These are phyloP conservation scores for Diaprepes abbreviatus DNA, from an alignment of 2,888 invertebrate species.

Conservation along the genomic window DNA sequence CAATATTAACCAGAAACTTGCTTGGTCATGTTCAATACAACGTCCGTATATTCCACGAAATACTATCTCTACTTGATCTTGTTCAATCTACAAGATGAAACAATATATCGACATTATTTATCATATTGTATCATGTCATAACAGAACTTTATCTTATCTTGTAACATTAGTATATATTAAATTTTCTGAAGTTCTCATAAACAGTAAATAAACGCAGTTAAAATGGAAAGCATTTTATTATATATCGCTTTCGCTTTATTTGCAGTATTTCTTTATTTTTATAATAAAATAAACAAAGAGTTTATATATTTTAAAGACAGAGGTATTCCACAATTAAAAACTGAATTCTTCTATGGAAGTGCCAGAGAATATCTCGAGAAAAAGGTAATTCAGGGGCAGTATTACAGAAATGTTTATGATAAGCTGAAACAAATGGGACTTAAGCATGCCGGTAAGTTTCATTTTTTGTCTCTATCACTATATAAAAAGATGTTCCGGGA, in stretches of 20 bases:
- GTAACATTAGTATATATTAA: too few species aligned
- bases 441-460: conserved; percentile 22
- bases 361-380: not conserved
- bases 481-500: too few species aligned
- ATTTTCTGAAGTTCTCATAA: too few species aligned
- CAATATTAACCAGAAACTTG: too few species aligned
- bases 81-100: too few species aligned
- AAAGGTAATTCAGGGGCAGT: not conserved
- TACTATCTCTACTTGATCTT: too few species aligned
- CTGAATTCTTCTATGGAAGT: conserved; percentile 18
- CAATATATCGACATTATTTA: too few species aligned
- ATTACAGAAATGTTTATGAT: not conserved
- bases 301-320: conserved; percentile 11
- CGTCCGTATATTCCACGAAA: too few species aligned
- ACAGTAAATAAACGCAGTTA: not conserved
- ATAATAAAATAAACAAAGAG: not conserved
- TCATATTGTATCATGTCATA: too few species aligned
- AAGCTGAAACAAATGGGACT: conserved; percentile 29
- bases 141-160: too few species aligned
- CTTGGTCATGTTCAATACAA: too few species aligned
- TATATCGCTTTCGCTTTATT: not conserved
- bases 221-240: not conserved
- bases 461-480: too few species aligned
- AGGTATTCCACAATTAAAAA: conserved; percentile 1
- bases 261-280: not conserved